A percentile compares a stretch with the other conserved stretches of the same genome.
Evolutionary conservation across 1,140 invertebrate species (phyloP).

Genomic region (Oryctes rhinoceros): DNA sequence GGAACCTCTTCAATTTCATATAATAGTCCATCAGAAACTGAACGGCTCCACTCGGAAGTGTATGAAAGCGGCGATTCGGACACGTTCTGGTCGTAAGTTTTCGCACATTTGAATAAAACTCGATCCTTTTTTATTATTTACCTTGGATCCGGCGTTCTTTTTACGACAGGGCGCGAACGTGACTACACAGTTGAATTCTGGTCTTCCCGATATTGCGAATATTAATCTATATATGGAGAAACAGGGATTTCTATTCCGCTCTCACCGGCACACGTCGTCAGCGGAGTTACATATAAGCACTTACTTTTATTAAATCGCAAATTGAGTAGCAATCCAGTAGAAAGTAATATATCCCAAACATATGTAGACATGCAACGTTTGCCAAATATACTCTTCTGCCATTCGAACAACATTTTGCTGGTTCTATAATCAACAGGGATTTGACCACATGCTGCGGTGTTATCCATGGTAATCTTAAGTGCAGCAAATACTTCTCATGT

Average conservation of each 20-base stretch:
- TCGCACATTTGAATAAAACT: constrained; percentile 36
- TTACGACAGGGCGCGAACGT: constrained; percentile 27
- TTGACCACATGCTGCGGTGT: too few species aligned
- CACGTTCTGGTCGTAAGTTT: constrained; percentile 33
- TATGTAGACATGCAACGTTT: too few species aligned
- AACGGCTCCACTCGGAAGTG: constrained; percentile 11
- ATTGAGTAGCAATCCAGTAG: background rate
- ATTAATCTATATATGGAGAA: constrained; percentile 29
- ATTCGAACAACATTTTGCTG: too few species aligned
- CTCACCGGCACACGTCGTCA: background rate
- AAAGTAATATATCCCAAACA: too few species aligned
- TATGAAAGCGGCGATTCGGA: constrained; percentile 28
- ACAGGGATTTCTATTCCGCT: constrained; percentile 27
- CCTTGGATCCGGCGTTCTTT: constrained; percentile 26
- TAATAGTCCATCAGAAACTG: constrained; percentile 37
- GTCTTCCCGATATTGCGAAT: constrained; percentile 20
- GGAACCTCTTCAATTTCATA: constrained; percentile 31
- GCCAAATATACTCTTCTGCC: too few species aligned
- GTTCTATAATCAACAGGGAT: too few species aligned
- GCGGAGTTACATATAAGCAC: background rate
- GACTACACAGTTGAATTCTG: constrained; percentile 23
- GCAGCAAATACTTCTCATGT: too few species aligned
- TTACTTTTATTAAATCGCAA: constrained; percentile 11
- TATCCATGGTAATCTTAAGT: too few species aligned
- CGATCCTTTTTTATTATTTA: constrained; percentile 38